Conservation (phyloP, 2,797 vertebrate genomes). For the Somateria mollissima region DNA sequence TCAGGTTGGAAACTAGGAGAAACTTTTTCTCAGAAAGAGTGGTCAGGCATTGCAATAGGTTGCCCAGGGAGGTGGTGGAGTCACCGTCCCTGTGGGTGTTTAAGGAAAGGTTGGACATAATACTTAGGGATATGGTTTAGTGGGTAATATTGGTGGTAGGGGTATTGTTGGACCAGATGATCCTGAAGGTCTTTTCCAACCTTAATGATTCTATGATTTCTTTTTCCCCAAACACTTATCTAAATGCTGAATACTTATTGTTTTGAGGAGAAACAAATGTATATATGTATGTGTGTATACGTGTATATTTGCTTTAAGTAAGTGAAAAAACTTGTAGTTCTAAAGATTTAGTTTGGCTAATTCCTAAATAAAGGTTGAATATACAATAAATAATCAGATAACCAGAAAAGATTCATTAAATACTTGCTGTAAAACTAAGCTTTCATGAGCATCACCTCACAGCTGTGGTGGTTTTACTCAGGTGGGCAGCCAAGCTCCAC, state of each 20-base stretch:
- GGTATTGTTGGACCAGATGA: too few species aligned
- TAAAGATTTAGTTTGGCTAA: neutral
- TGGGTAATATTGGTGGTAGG: too few species aligned
- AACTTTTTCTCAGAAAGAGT: too few species aligned
- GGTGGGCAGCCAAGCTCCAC: too few species aligned
- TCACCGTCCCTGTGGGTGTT: too few species aligned
- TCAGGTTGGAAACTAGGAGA: too few species aligned
- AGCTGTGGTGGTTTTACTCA: neutral
- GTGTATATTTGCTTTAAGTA: neutral
- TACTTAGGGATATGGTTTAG: too few species aligned
- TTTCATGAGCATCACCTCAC: neutral
- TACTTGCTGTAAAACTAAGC: neutral
- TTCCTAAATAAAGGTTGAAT: neutral
- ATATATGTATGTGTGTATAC: too few species aligned
- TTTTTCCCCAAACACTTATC: neutral
- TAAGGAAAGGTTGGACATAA: too few species aligned
- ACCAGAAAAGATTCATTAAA: neutral
- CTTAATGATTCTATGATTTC: neutral
- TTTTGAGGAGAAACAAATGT: neutral
- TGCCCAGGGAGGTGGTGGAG: too few species aligned
- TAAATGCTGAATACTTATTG: neutral
- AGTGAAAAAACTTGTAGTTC: neutral
- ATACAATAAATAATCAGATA: neutral
- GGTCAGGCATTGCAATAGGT: too few species aligned
- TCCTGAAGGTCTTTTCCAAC: too few species aligned